Conservation (phyloP, 2,888 invertebrate genomes). For the Plagiodera versicolora region DNA sequence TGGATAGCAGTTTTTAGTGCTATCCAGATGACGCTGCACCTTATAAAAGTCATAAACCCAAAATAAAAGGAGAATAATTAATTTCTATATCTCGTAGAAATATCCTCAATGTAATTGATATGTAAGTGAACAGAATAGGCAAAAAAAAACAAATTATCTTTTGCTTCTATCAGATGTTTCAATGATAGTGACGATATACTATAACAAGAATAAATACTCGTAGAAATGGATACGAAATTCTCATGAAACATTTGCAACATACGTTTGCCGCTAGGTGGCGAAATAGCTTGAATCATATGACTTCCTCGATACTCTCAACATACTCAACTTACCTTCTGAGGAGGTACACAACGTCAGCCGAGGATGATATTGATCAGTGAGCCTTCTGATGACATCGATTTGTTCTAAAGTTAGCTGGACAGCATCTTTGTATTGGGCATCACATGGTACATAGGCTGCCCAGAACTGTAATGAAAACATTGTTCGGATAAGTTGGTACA, state of each 20-base stretch:
- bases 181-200: too few species aligned
- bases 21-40: neutral
- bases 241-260: too few species aligned
- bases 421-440: constrained; percentile 80
- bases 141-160: too few species aligned
- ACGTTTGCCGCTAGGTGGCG: too few species aligned
- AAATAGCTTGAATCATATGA: too few species aligned
- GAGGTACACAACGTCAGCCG: constrained; percentile 77
- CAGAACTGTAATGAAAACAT: constrained; percentile 67
- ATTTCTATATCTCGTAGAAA: neutral
- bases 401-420: constrained; percentile 83
- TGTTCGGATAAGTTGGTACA: neutral
- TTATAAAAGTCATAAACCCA: neutral
- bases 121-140: too few species aligned
- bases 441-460: constrained; percentile 85
- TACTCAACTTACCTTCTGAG: constrained; percentile 66
- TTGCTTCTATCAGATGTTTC: too few species aligned
- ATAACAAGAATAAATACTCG: too few species aligned
- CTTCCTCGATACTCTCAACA: too few species aligned
- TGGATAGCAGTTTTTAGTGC: neutral
- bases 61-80: neutral
- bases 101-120: too few species aligned
- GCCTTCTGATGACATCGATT: constrained; percentile 80
- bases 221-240: too few species aligned
- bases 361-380: constrained; percentile 78